Percentiles rank a stretch among this genome's conserved stretches.
Evolutionary conservation across 2,113 vertebrate species (phyloP).

Genomic region (Cynopterus brachyotis): DNA sequence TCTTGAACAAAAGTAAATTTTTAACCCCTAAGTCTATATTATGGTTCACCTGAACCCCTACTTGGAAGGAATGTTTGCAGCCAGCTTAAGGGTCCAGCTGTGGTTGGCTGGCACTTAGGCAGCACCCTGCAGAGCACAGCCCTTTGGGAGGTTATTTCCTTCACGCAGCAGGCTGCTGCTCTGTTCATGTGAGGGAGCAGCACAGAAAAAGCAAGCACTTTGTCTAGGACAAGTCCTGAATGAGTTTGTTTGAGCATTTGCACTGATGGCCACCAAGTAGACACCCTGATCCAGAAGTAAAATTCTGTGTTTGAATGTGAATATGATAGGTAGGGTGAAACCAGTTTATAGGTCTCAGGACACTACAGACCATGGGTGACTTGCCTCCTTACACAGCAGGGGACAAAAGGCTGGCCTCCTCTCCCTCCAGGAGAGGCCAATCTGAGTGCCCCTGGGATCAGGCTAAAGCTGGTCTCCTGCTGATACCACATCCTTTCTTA

Average conservation of each 20-base stretch:
- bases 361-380: not conserved
- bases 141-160: not conserved
- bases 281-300: fast-evolving
- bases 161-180: not conserved
- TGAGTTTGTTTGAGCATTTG: not conserved
- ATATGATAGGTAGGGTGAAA: not conserved
- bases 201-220: not conserved
- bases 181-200: not conserved
- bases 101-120: not conserved
- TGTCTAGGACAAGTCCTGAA: not conserved
- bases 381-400: not conserved
- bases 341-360: not conserved
- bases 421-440: not conserved
- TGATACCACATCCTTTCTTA: too few species aligned
- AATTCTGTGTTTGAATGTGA: not conserved
- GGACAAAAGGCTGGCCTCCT: not conserved
- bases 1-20: not conserved
- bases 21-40: not conserved
- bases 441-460: not conserved
- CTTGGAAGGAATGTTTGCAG: not conserved
- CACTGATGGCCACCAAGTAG: too few species aligned
- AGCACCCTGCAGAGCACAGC: fast-evolving
- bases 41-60: not conserved
- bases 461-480: not conserved
- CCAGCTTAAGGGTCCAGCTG: fast-evolving